A percentile compares a stretch with the other conserved stretches of the same genome.
These are phyloP conservation scores for Cryptus armator DNA, from an alignment of 2,888 invertebrate genomes.

Conservation along the genomic window DNA sequence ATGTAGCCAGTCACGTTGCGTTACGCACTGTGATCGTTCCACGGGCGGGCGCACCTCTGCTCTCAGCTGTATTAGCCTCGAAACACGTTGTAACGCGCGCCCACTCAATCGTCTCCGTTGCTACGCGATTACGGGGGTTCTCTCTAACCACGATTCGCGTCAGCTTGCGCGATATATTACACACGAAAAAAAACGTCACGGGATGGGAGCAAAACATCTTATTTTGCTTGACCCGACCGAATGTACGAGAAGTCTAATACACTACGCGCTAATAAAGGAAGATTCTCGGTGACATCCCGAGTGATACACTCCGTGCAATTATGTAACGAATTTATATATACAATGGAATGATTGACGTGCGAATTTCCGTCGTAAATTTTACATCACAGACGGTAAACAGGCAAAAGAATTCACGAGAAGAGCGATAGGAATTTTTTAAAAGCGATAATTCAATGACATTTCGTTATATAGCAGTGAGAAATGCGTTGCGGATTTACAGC, in stretches of 20 bases:
- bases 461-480: neutral
- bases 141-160: no score
- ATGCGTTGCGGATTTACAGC: conserved; percentile 3
- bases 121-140: neutral
- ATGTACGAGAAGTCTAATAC: neutral
- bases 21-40: conserved; percentile 27
- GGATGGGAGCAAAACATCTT: neutral
- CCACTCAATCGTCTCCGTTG: neutral
- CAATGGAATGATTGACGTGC: neutral
- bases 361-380: neutral
- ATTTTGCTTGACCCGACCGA: neutral
- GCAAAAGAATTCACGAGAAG: neutral
- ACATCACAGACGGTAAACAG: neutral
- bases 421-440: neutral
- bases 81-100: neutral
- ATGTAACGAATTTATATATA: neutral
- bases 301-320: neutral
- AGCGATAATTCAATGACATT: neutral
- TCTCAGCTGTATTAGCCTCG: neutral
- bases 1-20: conserved; percentile 39
- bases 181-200: neutral
- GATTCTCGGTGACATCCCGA: neutral
- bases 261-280: neutral
- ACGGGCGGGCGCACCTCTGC: neutral
- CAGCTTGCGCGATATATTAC: no score